phyloP scores from a whole-genome alignment of 2,113 vertebrate species.

The Pachypanchax playfairii region DNA sequence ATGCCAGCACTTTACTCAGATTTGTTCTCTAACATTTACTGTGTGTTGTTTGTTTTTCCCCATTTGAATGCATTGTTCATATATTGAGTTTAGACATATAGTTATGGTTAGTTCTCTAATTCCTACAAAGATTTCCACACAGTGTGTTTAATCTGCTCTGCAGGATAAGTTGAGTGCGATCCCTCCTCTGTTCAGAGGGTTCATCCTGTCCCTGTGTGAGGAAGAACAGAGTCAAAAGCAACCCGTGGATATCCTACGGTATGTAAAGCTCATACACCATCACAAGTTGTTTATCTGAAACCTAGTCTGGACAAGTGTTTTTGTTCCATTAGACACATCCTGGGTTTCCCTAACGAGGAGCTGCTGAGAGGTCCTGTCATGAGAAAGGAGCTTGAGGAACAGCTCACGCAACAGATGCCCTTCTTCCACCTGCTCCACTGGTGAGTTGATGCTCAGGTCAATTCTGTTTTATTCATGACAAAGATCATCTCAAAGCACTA shows the following conservation, averaged over 20 bases:
- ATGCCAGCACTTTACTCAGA: too few relatives aligned
- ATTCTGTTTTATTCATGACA: too few relatives aligned
- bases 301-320: neutral
- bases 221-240: slow-evolving; percentile 73
- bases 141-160: neutral
- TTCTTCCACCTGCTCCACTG: slow-evolving; percentile 92
- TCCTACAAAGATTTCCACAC: too few relatives aligned
- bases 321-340: slow-evolving; percentile 80
- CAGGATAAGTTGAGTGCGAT: slow-evolving; percentile 83
- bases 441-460: too few relatives aligned
- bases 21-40: too few relatives aligned
- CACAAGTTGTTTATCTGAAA: neutral
- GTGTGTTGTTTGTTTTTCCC: too few relatives aligned
- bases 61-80: too few relatives aligned
- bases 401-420: slow-evolving; percentile 82
- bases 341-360: slow-evolving; percentile 85
- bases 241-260: slow-evolving; percentile 86
- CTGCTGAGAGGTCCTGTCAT: slow-evolving; percentile 80
- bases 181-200: slow-evolving; percentile 85
- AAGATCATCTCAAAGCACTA: too few relatives aligned
- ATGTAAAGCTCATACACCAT: neutral
- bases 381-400: slow-evolving; percentile 83
- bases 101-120: too few relatives aligned
- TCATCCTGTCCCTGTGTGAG: slow-evolving; percentile 88
- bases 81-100: too few relatives aligned